These are phyloP conservation scores for Rhodinocichla rosea DNA, from an alignment of 2,113 vertebrate species.

Conservation along the genomic window DNA sequence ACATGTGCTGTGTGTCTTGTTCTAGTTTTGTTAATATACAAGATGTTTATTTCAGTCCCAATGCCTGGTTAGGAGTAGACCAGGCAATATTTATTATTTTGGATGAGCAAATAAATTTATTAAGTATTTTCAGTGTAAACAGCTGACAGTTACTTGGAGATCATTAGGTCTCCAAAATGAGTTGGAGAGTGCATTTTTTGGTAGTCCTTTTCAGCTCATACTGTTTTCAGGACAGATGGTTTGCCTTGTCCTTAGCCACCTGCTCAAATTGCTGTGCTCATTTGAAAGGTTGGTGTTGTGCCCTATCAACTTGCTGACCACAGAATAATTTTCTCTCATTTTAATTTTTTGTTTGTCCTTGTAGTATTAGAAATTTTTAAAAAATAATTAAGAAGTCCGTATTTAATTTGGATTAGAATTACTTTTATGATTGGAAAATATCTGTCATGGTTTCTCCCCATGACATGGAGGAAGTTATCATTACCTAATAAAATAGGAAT, in stretches of 20 bases:
- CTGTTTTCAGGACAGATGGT: not conserved
- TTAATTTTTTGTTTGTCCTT: not conserved
- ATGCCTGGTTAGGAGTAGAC: not conserved
- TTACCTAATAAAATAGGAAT: not conserved
- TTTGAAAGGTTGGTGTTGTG: not conserved
- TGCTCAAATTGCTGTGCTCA: not conserved
- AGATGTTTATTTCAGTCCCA: not conserved
- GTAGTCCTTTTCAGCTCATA: not conserved
- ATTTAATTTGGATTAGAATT: not conserved
- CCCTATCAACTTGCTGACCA: not conserved
- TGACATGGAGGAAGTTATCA: not conserved
- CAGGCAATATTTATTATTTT: not conserved
- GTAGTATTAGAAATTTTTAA: not conserved
- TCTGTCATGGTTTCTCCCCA: rapidly evolving
- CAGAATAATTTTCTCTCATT: not conserved
- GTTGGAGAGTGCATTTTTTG: not conserved
- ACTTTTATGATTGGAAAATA: not conserved
- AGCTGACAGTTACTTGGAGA: not conserved
- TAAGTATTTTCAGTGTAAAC: not conserved
- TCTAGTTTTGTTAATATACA: not conserved
- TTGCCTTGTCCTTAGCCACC: not conserved
- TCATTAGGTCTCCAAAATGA: not conserved
- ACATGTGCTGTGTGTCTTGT: not conserved
- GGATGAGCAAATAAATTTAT: not conserved
- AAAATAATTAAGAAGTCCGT: not conserved